Conservation (phyloP, 2,888 invertebrate species). For the Cerastis leucographa region DNA sequence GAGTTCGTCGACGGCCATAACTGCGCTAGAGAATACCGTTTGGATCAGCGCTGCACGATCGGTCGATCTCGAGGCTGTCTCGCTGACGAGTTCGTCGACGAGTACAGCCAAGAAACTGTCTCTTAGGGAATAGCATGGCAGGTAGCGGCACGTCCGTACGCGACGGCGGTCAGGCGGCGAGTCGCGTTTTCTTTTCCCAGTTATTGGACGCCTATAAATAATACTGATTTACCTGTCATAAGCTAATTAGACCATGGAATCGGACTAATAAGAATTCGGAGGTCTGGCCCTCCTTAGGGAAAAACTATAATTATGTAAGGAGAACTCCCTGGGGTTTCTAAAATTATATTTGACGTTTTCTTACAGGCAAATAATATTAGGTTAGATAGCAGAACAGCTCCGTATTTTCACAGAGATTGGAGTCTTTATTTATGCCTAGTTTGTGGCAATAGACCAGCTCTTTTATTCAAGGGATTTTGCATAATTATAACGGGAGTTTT, state of each 20-base stretch:
- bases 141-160: too few species aligned
- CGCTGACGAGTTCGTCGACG: too few species aligned
- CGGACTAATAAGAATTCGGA: constrained; percentile 22
- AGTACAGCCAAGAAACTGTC: too few species aligned
- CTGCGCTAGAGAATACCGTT: too few species aligned
- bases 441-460: background rate
- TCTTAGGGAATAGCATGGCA: too few species aligned
- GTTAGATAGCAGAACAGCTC: background rate
- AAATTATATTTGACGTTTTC: background rate
- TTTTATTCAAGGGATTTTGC: background rate
- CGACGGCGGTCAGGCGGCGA: too few species aligned
- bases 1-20: too few species aligned
- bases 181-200: too few species aligned
- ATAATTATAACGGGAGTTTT: background rate
- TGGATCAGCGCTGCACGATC: too few species aligned
- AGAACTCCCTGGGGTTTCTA: background rate
- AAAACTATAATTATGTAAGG: constrained; percentile 14
- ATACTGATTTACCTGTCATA: background rate
- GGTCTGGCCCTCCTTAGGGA: background rate
- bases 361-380: background rate
- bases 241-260: constrained; percentile 3
- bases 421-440: background rate
- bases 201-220: too few species aligned
- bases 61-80: too few species aligned
- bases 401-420: background rate